Percentiles rank a stretch among this genome's conserved stretches.
Conservation (phyloP, 2,888 invertebrate species). For the Idaea aversata region DNA sequence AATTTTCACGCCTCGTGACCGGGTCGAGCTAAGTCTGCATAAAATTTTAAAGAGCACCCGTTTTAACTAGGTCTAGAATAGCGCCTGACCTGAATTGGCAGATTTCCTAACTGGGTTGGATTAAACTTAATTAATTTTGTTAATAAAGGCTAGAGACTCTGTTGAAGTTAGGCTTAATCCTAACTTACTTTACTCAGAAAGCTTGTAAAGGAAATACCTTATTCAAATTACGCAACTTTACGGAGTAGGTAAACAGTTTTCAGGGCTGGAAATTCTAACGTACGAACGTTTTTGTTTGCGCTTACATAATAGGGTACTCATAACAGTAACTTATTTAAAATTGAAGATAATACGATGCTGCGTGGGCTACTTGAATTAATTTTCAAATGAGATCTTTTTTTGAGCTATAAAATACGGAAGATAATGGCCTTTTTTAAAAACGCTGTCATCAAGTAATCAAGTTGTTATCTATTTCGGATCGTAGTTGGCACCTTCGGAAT, state of each 20-base stretch:
- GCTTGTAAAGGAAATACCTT: neutral
- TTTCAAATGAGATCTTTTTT: neutral
- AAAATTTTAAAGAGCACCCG: conserved; percentile 20
- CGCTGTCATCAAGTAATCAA: neutral
- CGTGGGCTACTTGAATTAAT: neutral
- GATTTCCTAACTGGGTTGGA: conserved; percentile 9
- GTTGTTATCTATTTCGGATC: neutral
- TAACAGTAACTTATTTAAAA: neutral
- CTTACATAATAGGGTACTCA: neutral
- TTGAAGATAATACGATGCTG: neutral
- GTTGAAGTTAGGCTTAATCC: neutral
- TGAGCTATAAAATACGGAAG: neutral
- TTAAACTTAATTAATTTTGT: neutral
- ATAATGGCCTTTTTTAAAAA: neutral
- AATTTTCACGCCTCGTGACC: conserved; percentile 11
- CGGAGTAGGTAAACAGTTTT: neutral
- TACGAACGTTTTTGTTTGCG: neutral
- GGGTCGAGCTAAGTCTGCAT: conserved; percentile 19
- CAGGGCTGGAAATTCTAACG: neutral
- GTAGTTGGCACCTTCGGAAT: neutral
- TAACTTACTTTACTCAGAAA: neutral
- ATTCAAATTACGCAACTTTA: neutral
- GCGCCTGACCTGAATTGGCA: conserved; percentile 18
- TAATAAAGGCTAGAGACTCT: neutral
- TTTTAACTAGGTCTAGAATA: conserved; percentile 18